These are phyloP conservation scores for Zenarchopterus dispar DNA, from an alignment of 2,797 vertebrate genomes.

Conservation along the genomic window DNA sequence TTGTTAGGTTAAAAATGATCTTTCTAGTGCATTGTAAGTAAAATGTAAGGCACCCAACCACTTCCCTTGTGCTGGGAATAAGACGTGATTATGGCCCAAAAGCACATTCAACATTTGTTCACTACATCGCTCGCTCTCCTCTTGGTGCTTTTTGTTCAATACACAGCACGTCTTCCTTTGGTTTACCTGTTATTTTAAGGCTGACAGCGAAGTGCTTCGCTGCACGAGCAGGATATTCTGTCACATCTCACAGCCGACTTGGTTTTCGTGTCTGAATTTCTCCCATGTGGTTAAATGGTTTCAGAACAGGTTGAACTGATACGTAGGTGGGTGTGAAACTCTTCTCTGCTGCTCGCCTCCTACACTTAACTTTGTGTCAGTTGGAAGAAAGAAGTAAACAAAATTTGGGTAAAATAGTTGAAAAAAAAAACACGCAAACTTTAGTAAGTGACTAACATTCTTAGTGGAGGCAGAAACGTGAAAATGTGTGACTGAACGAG, in stretches of 20 bases:
- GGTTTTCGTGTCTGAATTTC: conserved; percentile 53
- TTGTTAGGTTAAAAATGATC: conserved; percentile 41
- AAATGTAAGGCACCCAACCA: conserved; percentile 46
- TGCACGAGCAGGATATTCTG: conserved; percentile 72
- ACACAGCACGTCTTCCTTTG: conserved; percentile 57
- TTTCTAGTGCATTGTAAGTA: conserved; percentile 31
- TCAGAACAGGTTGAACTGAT: conserved; percentile 64
- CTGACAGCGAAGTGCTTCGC: conserved; percentile 30
- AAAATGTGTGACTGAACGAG: background rate
- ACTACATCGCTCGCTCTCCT: conserved; percentile 17
- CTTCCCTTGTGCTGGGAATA: conserved; percentile 67
- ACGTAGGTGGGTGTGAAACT: conserved; percentile 62
- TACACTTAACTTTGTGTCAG: conserved; percentile 34
- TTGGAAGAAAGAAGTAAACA: conserved; percentile 31
- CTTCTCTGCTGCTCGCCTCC: conserved; percentile 49
- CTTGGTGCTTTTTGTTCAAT: conserved; percentile 24
- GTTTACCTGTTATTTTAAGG: conserved; percentile 42
- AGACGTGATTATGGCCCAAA: conserved; percentile 47
- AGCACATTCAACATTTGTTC: conserved; percentile 46
- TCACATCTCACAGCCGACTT: conserved; percentile 49
- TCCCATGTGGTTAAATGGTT: conserved; percentile 70
- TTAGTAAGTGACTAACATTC: conserved; percentile 14
- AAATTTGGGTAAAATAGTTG: conserved; percentile 24
- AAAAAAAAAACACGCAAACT: background rate
- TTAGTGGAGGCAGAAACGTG: conserved; percentile 21